Base-by-base conservation (phyloP, 1,140 invertebrate species). In the Pemphigus obesinymphae region DNA sequence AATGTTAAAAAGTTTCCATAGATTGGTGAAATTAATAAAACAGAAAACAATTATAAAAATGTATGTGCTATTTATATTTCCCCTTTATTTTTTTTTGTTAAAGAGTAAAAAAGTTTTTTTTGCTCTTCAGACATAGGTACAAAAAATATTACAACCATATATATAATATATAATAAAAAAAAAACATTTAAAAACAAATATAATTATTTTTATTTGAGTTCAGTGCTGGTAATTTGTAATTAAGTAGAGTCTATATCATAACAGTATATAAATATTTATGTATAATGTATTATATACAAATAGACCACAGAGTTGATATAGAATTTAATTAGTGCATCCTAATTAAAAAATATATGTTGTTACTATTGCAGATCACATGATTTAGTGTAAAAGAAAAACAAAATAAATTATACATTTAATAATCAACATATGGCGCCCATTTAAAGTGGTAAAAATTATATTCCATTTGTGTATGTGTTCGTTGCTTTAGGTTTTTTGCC, bases 401-500 rank as follows among this genome's bases (percentile, higher is more conserved):
- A 45, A 63, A 43, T 17, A 80, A 80, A 80, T 63, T 63, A 80
- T 45, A 80, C 7, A 61, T 26, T 63, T 17, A 61, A 29, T 45
- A 61, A 80, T 43, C 76, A 80, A 80, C 53, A 43, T 80, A 61
- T 80, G 37, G 15, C 37, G 37, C 26, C 40, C 50, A 40, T 75
- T 75, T 76, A 29, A 4, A 73, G 23, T 45, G 53, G 55, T 63
- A 26, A 58, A 34, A 11, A 76, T 76, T 76, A 37, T 34, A 53
- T 50, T 53, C 29, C 31, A 78, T 78, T 80, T 29, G 55, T 80
- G 37, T 80, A 80, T 11, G 76, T 63, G 40, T 37, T 61, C 0
- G 55, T 61, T 43, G 55, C 0, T 63, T 80, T 80, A 40, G 76
- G 81, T 85, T 87, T 87, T 86, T 93, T 93, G 84, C 96, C 96